A percentile compares a stretch with the other conserved stretches of the same genome.
phyloP scores from a whole-genome alignment of 2,888 invertebrate species.

The Cryptus viduatorius region DNA sequence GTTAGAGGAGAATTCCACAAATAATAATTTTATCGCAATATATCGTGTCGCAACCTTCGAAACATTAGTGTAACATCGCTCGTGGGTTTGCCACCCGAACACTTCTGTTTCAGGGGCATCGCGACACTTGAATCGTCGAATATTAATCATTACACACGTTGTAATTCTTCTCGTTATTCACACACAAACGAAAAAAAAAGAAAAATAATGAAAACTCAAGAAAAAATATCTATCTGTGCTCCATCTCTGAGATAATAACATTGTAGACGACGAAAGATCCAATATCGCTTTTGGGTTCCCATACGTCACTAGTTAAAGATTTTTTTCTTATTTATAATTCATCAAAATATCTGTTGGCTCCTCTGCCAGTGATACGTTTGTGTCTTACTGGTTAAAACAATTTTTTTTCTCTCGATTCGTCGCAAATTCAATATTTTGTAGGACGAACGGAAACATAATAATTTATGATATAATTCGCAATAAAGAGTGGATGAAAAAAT shows the following conservation, averaged over 20 bases:
- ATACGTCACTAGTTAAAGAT: slow-evolving; percentile 1
- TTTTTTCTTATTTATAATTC: slow-evolving; percentile 29
- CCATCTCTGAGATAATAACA: slow-evolving; percentile 22
- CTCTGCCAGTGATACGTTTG: slow-evolving; percentile 10
- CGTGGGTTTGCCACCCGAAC: not conserved
- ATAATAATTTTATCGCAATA: slow-evolving; percentile 65
- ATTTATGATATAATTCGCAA: slow-evolving; percentile 42
- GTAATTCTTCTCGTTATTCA: slow-evolving; percentile 58
- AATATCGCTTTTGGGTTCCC: slow-evolving; percentile 14
- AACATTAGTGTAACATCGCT: slow-evolving; percentile 13
- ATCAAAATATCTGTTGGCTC: not conserved
- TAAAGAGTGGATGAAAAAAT: slow-evolving; percentile 29
- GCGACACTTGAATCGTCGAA: slow-evolving; percentile 55
- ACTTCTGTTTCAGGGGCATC: not conserved
- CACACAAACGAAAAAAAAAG: slow-evolving; percentile 21
- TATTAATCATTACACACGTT: slow-evolving; percentile 56
- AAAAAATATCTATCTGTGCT: slow-evolving; percentile 26
- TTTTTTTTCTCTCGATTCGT: slow-evolving; percentile 15
- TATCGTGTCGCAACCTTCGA: slow-evolving; percentile 16
- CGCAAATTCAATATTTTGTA: not conserved
- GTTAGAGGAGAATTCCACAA: slow-evolving; percentile 54
- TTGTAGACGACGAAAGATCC: not conserved
- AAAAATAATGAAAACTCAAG: slow-evolving; percentile 9
- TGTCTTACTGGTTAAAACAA: slow-evolving; percentile 1
- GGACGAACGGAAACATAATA: slow-evolving; percentile 22